phyloP scores from a whole-genome alignment of 92 coral and sea anemone species.

The Chrysogorgia sp. region DNA sequence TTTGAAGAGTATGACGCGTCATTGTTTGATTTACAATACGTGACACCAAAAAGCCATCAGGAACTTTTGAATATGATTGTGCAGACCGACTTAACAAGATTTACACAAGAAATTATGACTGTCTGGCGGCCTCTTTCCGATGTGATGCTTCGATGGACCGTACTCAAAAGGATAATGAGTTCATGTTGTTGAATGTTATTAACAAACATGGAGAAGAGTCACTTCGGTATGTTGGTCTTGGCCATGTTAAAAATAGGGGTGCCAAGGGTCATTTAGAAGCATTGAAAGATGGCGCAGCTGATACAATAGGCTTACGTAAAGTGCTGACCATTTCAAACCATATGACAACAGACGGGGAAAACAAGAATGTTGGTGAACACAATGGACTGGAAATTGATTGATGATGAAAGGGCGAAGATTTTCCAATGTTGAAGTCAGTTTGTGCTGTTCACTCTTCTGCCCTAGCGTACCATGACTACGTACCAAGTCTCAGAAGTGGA shows the following conservation, averaged over 20 bases:
- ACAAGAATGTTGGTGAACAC: slow-evolving; percentile 20
- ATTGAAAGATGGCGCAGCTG: slow-evolving; percentile 24
- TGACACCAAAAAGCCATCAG: slow-evolving; percentile 11
- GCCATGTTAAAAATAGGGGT: slow-evolving; percentile 7
- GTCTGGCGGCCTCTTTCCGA: slow-evolving; percentile 17
- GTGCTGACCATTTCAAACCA: slow-evolving; percentile 19
- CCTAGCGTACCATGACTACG: slow-evolving; percentile 8
- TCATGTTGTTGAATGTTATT: slow-evolving; percentile 24
- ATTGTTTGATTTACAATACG: slow-evolving; percentile 20
- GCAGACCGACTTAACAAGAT: slow-evolving; percentile 26
- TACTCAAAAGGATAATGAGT: slow-evolving; percentile 29
- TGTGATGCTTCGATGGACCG: slow-evolving; percentile 35
- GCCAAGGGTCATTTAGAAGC: slow-evolving; percentile 22
- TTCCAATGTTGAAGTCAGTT: slow-evolving; percentile 22
- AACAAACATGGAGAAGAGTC: slow-evolving; percentile 6
- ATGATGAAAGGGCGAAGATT: slow-evolving; percentile 7
- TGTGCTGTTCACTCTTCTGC: slow-evolving; percentile 34
- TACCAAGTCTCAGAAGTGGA: slow-evolving; percentile 23
- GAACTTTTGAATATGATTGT: slow-evolving; percentile 22
- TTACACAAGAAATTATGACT: slow-evolving; percentile 19
- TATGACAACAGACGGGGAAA: slow-evolving; percentile 30
- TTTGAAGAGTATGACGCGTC: slow-evolving; percentile 25
- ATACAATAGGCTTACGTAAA: slow-evolving; percentile 15
- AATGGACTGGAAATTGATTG: slow-evolving; percentile 29
- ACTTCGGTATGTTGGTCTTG: slow-evolving; percentile 20